Conservation (phyloP, 2,113 vertebrate genomes). For the Chauna torquata region DNA sequence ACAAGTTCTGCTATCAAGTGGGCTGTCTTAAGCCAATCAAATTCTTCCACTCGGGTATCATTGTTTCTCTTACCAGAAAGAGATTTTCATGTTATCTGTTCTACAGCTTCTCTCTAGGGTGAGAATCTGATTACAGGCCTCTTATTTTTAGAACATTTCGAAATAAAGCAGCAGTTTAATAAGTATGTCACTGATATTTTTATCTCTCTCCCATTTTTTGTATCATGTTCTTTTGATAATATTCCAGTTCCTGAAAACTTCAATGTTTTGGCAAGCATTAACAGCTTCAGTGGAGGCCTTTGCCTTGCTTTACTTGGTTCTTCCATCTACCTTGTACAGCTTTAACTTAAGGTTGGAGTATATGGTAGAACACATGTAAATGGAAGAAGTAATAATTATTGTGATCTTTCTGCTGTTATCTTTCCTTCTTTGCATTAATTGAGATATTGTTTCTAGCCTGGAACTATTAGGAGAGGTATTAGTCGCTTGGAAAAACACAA, state of each 20-base stretch:
- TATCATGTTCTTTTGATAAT: not conserved
- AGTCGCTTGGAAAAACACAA: constrained; percentile 96
- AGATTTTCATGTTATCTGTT: not conserved
- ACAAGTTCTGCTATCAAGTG: not conserved
- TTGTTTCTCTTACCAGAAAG: not conserved
- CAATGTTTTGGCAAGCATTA: not conserved
- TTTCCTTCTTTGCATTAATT: constrained; percentile 72
- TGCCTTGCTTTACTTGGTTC: not conserved
- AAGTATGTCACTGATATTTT: not conserved
- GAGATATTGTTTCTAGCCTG: constrained; percentile 82
- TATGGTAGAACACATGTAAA: not conserved
- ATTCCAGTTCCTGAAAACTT: not conserved
- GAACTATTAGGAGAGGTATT: constrained; percentile 86
- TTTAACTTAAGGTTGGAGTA: not conserved
- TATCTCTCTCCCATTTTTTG: not conserved
- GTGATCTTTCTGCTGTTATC: constrained; percentile 61
- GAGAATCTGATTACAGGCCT: not conserved
- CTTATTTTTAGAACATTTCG: not conserved
- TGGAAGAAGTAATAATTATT: constrained; percentile 27
- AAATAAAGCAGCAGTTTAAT: not conserved
- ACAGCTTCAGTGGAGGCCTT: not conserved
- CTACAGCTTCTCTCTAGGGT: not conserved
- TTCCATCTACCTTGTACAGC: not conserved
- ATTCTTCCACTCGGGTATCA: not conserved
- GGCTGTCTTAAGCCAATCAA: not conserved